Percentiles rank a stretch among this genome's conserved stretches.
Evolutionary conservation across 2,113 vertebrate species (phyloP).

Genomic region (Lophura nycthemera): DNA sequence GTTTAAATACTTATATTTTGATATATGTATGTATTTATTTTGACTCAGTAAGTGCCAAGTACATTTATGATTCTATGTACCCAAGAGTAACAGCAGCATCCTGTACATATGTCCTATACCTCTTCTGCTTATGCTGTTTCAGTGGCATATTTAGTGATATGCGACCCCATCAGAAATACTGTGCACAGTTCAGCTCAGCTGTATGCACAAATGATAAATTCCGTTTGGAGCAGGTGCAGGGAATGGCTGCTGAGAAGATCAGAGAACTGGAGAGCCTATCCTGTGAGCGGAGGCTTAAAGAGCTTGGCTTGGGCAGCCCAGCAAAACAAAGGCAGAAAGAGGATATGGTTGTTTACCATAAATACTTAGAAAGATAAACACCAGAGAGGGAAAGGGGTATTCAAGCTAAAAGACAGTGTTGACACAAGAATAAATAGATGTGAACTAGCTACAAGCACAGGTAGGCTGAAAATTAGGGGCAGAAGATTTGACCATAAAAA

Average conservation of each 20-base stretch:
- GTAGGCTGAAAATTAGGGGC: neutral
- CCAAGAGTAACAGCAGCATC: neutral
- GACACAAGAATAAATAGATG: constrained; percentile 3
- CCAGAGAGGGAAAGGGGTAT: neutral
- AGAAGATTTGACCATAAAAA: neutral
- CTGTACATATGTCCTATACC: neutral
- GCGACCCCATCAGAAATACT: neutral
- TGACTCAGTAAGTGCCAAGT: neutral
- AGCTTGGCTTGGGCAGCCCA: constrained; percentile 47
- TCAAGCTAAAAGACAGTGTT: constrained; percentile 11
- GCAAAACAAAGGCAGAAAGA: constrained; percentile 43
- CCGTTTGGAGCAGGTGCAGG: neutral
- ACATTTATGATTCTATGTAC: neutral
- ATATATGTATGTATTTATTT: neutral
- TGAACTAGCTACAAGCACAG: neutral
- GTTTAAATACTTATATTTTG: neutral
- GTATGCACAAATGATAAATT: constrained; percentile 22
- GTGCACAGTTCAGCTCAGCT: neutral
- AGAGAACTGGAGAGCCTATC: constrained; percentile 29
- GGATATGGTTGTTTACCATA: constrained; percentile 30
- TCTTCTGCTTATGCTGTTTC: neutral
- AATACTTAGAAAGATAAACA: constrained; percentile 43
- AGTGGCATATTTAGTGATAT: neutral
- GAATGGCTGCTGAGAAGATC: constrained; percentile 27
- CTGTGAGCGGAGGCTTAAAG: constrained; percentile 43